Base-by-base conservation (phyloP, 92 coral and sea anemone species). In the Galaxea fascicularis region DNA sequence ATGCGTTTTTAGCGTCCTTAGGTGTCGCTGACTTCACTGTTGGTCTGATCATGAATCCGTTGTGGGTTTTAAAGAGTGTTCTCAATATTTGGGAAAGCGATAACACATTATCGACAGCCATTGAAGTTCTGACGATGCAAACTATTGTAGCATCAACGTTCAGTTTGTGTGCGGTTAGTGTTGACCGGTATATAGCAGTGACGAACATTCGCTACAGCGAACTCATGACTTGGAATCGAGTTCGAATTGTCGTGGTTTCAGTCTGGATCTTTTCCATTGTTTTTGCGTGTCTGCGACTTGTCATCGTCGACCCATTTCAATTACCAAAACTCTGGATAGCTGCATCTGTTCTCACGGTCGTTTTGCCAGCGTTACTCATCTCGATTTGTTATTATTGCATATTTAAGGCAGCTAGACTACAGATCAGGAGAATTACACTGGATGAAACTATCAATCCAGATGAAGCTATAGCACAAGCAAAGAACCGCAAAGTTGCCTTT, bases 291-390 rank as follows among this genome's bases (percentile, higher is more conserved):
- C 46, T 82, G 57, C 79, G 91, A 41, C 69, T 88, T 59, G 2
- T 88, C 17, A 65, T 88, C 53, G 76, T 62, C 22, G 84, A 88
- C 46, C 84, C 88, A 29, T 11, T 20, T 22, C 71, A 88, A 4
- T 66, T 88, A 11, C 91, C 91, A 3, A 82, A 76, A 52, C 78
- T 82, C 29, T 88, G 91, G 91, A 71, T 85, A 21, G 80, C 86
- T 3, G 71, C 91, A 0, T 66, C 91, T 16, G 27, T 52, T 0
- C n/a, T 88, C 15, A 85, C 84, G 0, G 78, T 88, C 7, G 28
- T 88, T 0, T 13, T 44, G 10, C 91, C 91, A 0, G 10, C 69
- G 18, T 30, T 44, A 14, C 59, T 88, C 39, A 88, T 88, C 56
- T 88, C 77, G 45, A 45, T 76, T 29, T 88, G 91, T 65, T 75